Conservation (phyloP, 2,888 invertebrate genomes). For the Cephalotes varians region DNA sequence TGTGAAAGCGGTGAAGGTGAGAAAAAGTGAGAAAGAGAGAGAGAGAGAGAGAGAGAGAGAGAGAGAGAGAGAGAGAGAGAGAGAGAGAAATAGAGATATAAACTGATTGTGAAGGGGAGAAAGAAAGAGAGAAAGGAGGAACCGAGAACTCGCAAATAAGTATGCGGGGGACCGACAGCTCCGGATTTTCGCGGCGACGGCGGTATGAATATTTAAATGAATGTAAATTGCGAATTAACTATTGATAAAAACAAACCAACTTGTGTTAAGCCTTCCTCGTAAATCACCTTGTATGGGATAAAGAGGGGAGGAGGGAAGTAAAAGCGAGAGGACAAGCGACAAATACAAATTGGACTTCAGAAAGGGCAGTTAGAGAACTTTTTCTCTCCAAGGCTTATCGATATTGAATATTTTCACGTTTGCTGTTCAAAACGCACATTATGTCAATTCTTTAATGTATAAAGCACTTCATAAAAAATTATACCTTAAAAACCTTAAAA, state of each 20-base stretch:
- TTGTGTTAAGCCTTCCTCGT: constrained; percentile 75
- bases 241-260: constrained; percentile 81
- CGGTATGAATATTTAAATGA: constrained; percentile 80
- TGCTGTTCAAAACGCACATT: not conserved
- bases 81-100: constrained; percentile 21
- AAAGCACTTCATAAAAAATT: not conserved
- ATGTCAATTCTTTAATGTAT: constrained; percentile 5
- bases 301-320: not conserved
- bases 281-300: constrained; percentile 72
- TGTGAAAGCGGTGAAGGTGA: constrained; percentile 29
- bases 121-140: constrained; percentile 37
- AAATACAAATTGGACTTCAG: constrained; percentile 15
- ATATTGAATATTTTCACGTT: constrained; percentile 16
- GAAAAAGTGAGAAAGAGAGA: constrained; percentile 28
- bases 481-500: not conserved
- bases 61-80: not conserved
- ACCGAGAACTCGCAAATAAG: constrained; percentile 66
- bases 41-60: not conserved
- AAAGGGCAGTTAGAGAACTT: not conserved
- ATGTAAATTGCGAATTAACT: constrained; percentile 82
- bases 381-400: constrained; percentile 5
- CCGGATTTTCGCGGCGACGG: constrained; percentile 69
- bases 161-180: constrained; percentile 76
- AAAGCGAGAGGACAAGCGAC: constrained; percentile 10
- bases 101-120: constrained; percentile 12